A percentile compares a stretch with the other conserved stretches of the same genome.
Evolutionary conservation across 2,888 invertebrate genomes (phyloP).

Genomic region (Trachelus tabidus): DNA sequence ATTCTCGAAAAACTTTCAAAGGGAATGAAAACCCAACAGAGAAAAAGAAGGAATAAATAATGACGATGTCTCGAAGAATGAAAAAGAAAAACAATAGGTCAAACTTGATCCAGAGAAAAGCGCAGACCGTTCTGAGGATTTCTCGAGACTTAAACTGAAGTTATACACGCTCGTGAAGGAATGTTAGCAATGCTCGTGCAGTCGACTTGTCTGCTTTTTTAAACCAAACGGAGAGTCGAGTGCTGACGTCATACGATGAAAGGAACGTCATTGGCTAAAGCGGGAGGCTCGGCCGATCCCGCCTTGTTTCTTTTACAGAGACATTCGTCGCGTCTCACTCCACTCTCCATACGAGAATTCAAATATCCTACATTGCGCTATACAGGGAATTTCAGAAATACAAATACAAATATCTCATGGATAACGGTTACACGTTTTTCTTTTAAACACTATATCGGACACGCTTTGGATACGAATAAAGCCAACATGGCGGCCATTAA

Average conservation of each 20-base stretch:
- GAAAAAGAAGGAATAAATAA: too few relatives aligned
- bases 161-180: not conserved
- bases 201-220: slow-evolving; percentile 9
- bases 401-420: too few relatives aligned
- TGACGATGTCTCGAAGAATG: too few relatives aligned
- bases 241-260: slow-evolving; percentile 8
- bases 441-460: too few relatives aligned
- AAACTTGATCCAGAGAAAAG: not conserved
- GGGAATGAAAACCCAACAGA: too few relatives aligned
- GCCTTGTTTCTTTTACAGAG: not conserved
- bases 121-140: not conserved
- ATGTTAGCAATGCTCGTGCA: slow-evolving; percentile 14
- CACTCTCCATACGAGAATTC: too few relatives aligned
- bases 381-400: too few relatives aligned
- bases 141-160: not conserved
- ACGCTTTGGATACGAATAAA: too few relatives aligned
- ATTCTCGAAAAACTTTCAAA: too few relatives aligned
- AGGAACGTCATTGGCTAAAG: not conserved
- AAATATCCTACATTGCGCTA: too few relatives aligned
- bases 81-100: not conserved
- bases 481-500: too few relatives aligned
- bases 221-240: slow-evolving; percentile 9
- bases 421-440: too few relatives aligned
- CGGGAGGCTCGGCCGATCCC: slow-evolving; percentile 14
- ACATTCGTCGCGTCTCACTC: not conserved